These are phyloP conservation scores for Gymnocephalus cernua DNA, from an alignment of 2,113 vertebrate genomes.

Conservation along the genomic window DNA sequence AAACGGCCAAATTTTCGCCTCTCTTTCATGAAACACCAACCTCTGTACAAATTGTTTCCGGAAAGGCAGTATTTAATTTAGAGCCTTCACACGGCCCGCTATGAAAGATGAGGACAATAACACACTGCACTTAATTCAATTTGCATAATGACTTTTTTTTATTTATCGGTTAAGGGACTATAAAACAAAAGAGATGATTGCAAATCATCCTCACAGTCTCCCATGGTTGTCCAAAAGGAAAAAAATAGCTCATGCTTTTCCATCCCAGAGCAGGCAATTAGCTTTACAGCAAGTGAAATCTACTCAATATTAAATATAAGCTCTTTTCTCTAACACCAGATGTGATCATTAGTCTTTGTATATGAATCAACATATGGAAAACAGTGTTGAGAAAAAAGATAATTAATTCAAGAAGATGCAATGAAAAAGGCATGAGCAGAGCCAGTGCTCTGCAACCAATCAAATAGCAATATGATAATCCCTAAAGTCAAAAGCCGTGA, in stretches of 20 bases:
- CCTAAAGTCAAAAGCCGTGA: neutral
- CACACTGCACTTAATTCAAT: slow-evolving; percentile 47
- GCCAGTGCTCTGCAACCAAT: neutral
- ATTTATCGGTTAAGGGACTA: slow-evolving; percentile 54
- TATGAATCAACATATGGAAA: neutral
- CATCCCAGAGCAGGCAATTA: slow-evolving; percentile 16
- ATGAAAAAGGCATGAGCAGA: neutral
- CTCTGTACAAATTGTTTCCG: neutral
- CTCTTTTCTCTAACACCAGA: neutral
- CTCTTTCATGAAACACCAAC: neutral
- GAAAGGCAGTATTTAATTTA: slow-evolving; percentile 2
- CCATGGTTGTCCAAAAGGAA: slow-evolving; percentile 23
- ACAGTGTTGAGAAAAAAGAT: neutral
- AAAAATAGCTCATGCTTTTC: slow-evolving; percentile 14
- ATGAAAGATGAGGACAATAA: slow-evolving; percentile 58
- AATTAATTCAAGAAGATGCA: neutral
- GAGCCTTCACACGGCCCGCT: neutral
- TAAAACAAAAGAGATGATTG: slow-evolving; percentile 58
- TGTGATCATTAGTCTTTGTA: neutral
- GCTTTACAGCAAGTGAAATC: neutral
- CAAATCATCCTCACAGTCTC: slow-evolving; percentile 42
- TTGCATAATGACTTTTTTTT: slow-evolving; percentile 60
- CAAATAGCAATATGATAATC: neutral
- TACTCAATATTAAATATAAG: neutral
- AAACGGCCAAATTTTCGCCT: neutral